Conservation (phyloP, 2,888 invertebrate genomes). For the Rhyacophila evoluta region DNA sequence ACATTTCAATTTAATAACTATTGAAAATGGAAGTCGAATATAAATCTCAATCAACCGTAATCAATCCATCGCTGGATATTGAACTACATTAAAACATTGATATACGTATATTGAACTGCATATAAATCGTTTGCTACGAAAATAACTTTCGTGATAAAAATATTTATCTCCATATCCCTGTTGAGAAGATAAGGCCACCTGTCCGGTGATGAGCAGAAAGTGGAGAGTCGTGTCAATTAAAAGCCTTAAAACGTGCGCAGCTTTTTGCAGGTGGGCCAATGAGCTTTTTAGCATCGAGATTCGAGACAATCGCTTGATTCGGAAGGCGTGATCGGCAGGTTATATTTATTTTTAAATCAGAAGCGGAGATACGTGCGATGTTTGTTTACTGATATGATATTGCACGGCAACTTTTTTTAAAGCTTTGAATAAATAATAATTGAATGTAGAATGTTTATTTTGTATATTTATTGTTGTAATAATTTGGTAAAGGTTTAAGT, state of each 20-base stretch:
- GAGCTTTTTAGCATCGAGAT: neutral
- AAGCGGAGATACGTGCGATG: neutral
- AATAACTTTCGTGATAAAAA: neutral
- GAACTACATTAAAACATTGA: too few relatives aligned
- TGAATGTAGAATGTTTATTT: too few relatives aligned
- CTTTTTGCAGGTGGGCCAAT: constrained; percentile 4
- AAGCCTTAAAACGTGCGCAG: constrained; percentile 9
- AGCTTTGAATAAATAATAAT: too few relatives aligned
- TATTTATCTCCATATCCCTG: neutral
- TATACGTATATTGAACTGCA: neutral
- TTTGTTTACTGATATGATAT: too few relatives aligned
- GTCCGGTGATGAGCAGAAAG: neutral
- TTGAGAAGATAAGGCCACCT: neutral
- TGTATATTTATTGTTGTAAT: too few relatives aligned
- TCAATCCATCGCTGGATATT: too few relatives aligned
- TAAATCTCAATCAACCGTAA: too few relatives aligned
- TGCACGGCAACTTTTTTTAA: too few relatives aligned
- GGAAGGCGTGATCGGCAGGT: constrained; percentile 14
- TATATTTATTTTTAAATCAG: neutral
- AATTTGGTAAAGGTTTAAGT: too few relatives aligned
- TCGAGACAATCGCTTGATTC: neutral
- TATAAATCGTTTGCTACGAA: neutral
- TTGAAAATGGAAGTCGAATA: too few relatives aligned
- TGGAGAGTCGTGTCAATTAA: constrained; percentile 12
- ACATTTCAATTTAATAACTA: too few relatives aligned